These are phyloP conservation scores for Pseudachorutes palmiensis DNA, from an alignment of 1,140 invertebrate species.

Conservation along the genomic window DNA sequence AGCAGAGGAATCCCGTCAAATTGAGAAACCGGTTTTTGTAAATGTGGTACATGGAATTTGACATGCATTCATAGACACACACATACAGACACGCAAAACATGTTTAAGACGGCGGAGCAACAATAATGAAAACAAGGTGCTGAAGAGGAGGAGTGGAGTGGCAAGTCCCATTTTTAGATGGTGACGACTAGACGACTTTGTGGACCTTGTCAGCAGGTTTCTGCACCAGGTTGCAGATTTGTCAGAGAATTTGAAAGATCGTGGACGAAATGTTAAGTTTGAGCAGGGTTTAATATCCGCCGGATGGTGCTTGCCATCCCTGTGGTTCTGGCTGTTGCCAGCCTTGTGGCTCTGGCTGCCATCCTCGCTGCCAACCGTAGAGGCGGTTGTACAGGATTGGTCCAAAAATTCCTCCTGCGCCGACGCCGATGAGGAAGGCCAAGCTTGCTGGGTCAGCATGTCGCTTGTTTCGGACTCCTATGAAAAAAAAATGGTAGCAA, in stretches of 20 bases:
- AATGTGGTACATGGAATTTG: too few relatives aligned
- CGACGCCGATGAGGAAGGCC: slow-evolving; percentile 8
- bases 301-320: not conserved
- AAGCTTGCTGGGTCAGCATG: not conserved
- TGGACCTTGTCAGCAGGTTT: not conserved
- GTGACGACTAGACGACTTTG: not conserved
- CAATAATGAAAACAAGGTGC: too few relatives aligned
- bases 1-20: too few relatives aligned
- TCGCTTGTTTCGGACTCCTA: slow-evolving; percentile 8
- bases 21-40: too few relatives aligned
- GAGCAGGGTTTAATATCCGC: not conserved
- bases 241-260: not conserved
- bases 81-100: too few relatives aligned
- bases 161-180: not conserved
- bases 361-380: slow-evolving; percentile 1
- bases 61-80: too few relatives aligned
- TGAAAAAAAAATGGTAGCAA: not conserved
- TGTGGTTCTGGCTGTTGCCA: not conserved
- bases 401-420: slow-evolving; percentile 13
- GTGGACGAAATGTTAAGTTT: not conserved
- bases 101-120: too few relatives aligned
- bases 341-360: not conserved
- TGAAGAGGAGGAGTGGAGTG: not conserved
- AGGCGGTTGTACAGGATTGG: slow-evolving; percentile 18
- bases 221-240: not conserved